Evolutionary conservation across 2,797 vertebrate species (phyloP), one percentile per base, ranked within the genome.

Genomic region (Xerus rutilus): DNA sequence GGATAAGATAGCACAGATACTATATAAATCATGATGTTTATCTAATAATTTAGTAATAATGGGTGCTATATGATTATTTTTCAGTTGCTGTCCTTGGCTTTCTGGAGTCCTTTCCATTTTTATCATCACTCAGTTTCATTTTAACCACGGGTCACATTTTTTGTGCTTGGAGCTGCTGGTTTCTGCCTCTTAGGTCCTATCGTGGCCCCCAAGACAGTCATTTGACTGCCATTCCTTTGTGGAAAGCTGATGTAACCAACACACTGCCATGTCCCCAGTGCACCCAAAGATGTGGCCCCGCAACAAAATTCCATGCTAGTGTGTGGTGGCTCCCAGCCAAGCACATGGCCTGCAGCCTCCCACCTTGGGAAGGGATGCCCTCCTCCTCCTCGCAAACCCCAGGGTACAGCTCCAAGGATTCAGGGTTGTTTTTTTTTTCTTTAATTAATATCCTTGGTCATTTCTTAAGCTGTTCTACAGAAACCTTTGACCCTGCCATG

Each of bases 41-140:
- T 94, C 32, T 78, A 62, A 25, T 62, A 87, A 43, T 23, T 88
- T 64, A 77, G 81, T 89, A 79, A 39, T 67, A 72, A 92, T 32
- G 39, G 95, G 97, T 97, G 94, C 94, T 97, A 57, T 59, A 8
- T n/a, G 18, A 74, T 76, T 57, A 18, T 47, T 85, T 57, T 89
- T 74, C 21, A 47, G 32, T 77, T 45, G 23, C 17, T 28, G 17
- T 54, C 59, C 25, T 43, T 93, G 54, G 15, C 74, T 74, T 78
- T 52, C 72, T 59, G 64, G 43, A 43, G 7, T 39, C 54, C 30
- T 74, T n/a, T 23, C 39, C 6, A 0, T 23, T 49, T 54, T 47
- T 82, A 21, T 43, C 11, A 0, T 35, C 49, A 25, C 21, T 78
- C 81, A 23, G 0, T 18, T 59, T 59, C 39, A 64, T 52, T 52